These are phyloP conservation scores for Sarcophilus harrisii DNA, from an alignment of 2,797 vertebrate species.

Conservation along the genomic window DNA sequence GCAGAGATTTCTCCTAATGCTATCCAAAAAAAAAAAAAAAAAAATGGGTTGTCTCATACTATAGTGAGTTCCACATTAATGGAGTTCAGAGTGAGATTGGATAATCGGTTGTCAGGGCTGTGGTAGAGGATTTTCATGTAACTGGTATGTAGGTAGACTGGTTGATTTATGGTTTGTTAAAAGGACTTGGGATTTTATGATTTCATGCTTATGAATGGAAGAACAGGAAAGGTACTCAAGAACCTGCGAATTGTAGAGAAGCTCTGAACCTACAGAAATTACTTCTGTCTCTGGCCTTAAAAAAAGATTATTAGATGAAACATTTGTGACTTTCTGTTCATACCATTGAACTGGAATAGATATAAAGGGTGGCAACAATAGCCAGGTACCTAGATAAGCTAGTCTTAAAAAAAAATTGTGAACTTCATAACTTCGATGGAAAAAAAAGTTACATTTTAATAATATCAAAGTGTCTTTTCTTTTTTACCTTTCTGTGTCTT, in stretches of 20 bases:
- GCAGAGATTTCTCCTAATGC: not conserved
- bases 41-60: not conserved
- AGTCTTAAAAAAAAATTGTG: not conserved
- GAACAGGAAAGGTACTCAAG: not conserved
- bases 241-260: not conserved
- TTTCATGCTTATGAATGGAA: not conserved
- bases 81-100: not conserved
- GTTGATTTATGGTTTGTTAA: not conserved
- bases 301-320: not conserved
- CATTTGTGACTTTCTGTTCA: not conserved
- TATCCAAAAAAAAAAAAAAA: not conserved
- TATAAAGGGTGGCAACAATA: not conserved
- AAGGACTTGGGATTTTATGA: not conserved
- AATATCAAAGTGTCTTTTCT: not conserved
- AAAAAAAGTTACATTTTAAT: not conserved
- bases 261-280: not conserved
- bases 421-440: not conserved
- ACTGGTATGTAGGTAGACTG: not conserved
- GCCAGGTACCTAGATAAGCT: not conserved
- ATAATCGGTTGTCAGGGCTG: not conserved
- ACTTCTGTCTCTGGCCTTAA: not conserved
- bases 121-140: not conserved
- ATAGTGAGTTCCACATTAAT: not conserved
- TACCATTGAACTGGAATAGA: not conserved
- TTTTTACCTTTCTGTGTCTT: conserved; percentile 32